Percentiles rank a stretch among this genome's conserved stretches.
phyloP scores from a whole-genome alignment of 2,888 invertebrate genomes.

The Agrochola circellaris region DNA sequence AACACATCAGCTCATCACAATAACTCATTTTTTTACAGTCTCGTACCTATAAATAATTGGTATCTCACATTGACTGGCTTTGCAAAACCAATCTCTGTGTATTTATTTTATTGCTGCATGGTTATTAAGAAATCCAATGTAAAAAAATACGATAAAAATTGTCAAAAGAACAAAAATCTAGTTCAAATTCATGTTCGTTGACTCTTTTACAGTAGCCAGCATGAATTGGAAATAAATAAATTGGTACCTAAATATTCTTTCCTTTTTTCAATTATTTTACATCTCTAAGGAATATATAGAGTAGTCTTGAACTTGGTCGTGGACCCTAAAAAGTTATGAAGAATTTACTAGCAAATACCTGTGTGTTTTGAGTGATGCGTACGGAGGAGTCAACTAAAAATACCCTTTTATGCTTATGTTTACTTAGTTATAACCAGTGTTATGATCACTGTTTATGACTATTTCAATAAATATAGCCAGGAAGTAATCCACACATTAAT shows the following conservation, averaged over 20 bases:
- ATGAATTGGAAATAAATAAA: neutral
- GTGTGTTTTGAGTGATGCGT: neutral
- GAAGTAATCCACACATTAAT: conserved; percentile 49
- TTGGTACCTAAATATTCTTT: neutral
- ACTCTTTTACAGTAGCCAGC: neutral
- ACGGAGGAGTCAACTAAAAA: conserved; percentile 10
- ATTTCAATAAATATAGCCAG: conserved; percentile 49
- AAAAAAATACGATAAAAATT: conserved; percentile 11
- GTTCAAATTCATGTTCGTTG: neutral
- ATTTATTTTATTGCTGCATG: neutral
- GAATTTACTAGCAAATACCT: neutral
- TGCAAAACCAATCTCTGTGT: conserved; percentile 17
- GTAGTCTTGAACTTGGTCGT: neutral
- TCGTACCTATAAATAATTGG: conserved; percentile 58
- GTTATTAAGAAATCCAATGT: neutral
- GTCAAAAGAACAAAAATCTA: neutral
- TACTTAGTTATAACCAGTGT: neutral
- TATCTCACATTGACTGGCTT: conserved; percentile 41
- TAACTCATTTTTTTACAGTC: conserved; percentile 65
- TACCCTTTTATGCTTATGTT: conserved; percentile 18
- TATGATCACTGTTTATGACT: conserved; percentile 31
- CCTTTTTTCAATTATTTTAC: neutral
- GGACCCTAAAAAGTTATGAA: neutral
- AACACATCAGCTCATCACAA: conserved; percentile 68
- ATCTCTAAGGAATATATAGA: no score